Percentiles rank a stretch among this genome's conserved stretches.
These are phyloP conservation scores for Metalampra italica DNA, from an alignment of 2,888 invertebrate genomes.

Conservation along the genomic window DNA sequence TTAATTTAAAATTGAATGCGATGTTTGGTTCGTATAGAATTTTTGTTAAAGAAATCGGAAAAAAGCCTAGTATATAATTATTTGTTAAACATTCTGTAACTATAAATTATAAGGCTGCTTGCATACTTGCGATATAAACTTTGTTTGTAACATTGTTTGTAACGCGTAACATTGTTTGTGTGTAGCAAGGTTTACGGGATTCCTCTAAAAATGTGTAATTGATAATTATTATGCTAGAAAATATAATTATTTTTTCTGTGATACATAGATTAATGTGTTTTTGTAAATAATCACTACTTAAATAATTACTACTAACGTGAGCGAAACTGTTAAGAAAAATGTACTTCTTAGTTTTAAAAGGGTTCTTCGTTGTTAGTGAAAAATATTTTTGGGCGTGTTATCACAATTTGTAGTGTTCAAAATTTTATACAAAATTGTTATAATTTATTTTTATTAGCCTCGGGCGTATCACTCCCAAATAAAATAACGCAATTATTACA, in stretches of 20 bases:
- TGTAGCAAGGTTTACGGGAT: slow-evolving; percentile 19
- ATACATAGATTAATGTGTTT: slow-evolving; percentile 69
- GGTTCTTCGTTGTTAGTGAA: too few relatives aligned
- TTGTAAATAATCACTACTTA: slow-evolving; percentile 65
- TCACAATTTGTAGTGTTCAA: not conserved
- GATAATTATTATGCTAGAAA: slow-evolving; percentile 39
- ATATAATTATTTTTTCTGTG: slow-evolving; percentile 77
- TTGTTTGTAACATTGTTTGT: slow-evolving; percentile 8
- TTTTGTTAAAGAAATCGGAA: slow-evolving; percentile 3
- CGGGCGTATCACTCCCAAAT: too few relatives aligned
- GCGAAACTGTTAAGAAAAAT: slow-evolving; percentile 47
- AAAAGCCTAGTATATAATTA: not conserved
- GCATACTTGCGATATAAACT: slow-evolving; percentile 27
- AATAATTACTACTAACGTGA: slow-evolving; percentile 34
- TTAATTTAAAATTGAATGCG: too few relatives aligned
- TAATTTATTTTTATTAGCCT: too few relatives aligned
- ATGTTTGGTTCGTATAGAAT: too few relatives aligned
- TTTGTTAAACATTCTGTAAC: not conserved
- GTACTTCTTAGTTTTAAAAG: slow-evolving; percentile 23
- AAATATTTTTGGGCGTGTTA: not conserved
- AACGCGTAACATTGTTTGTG: slow-evolving; percentile 22
- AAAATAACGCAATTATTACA: too few relatives aligned
- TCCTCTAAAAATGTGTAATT: not conserved
- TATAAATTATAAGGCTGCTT: slow-evolving; percentile 25
- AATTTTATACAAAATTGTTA: too few relatives aligned